Base-by-base conservation (phyloP, 2,797 vertebrate species). In the Darevskia nairensis region DNA sequence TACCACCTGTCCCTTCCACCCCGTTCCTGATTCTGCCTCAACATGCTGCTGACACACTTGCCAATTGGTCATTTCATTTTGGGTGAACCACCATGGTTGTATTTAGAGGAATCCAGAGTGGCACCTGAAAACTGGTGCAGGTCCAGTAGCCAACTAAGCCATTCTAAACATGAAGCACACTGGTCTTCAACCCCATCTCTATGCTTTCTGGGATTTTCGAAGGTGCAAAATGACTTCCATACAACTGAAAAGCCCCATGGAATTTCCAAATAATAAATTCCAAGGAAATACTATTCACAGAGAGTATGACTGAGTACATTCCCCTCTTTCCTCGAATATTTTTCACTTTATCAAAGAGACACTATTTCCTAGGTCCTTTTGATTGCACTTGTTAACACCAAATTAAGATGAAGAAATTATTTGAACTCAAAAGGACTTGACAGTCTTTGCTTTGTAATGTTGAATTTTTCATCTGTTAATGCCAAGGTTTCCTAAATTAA, bases 331-430 rank as follows among this genome's bases (percentile, higher is more conserved):
- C 6, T 80, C 41, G 32, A 72, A 71, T 80, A 59, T n/a, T 80
- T 80, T 80, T 11, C 41, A 2, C 41, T 86, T 86, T 86, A 80
- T 86, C 25, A 39, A 72, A n/a, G 32, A 59, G 21, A 9, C 21
- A 61, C 15, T 72, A 61, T 61, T 86, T 86, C 80, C 84, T 50
- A 32, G 8, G 19, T 66, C 2, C 29, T 68, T 86, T 80, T 80
- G 46, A 72, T 41, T 77, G 80, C 27, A 13, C n/a, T 61, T 72
- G 35, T 25, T 78, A 72, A 61, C 72, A 41, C 32, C 50, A 80
- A 86, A 80, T 86, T 72, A 61, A 80, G 46, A 72, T 71, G 66
- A 80, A 72, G 50, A 86, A 79, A 86, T 69, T 39, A 7, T 87
- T 74, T 75, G 69, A 81, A 46, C 55, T 64, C 19, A 61, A 68